phyloP scores from a whole-genome alignment of 2,797 vertebrate genomes.

The Oreochromis grahami region DNA sequence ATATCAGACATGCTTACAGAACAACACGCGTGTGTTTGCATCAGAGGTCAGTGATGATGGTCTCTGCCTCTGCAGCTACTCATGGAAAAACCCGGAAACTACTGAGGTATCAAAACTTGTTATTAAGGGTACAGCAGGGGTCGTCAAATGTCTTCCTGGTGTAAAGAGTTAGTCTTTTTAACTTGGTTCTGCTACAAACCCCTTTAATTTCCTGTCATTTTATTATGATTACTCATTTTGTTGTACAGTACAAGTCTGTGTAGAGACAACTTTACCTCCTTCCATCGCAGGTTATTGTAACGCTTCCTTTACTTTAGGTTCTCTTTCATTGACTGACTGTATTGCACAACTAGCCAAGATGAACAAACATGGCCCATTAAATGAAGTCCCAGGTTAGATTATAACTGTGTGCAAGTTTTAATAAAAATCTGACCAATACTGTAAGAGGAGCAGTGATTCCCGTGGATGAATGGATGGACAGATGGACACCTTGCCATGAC shows the following conservation, averaged over 20 bases:
- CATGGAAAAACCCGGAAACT: neutral
- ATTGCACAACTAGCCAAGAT: neutral
- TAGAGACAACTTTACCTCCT: fast-evolving
- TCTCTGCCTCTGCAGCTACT: neutral
- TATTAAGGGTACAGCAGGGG: neutral
- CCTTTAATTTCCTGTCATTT: neutral
- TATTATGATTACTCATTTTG: neutral
- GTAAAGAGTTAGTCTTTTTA: neutral
- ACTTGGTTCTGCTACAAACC: fast-evolving
- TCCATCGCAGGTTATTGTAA: neutral
- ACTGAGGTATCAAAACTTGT: neutral
- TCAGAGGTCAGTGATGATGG: fast-evolving
- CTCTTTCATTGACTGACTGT: neutral
- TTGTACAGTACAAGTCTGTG: neutral
- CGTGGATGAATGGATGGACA: neutral
- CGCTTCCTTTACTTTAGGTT: neutral
- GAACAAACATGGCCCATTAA: neutral
- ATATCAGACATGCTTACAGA: neutral
- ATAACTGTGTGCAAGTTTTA: neutral
- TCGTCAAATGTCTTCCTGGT: neutral
- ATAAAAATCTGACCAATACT: neutral
- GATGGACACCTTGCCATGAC: fast-evolving
- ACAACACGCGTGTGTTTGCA: neutral
- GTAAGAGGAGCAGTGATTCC: neutral
- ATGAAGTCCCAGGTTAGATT: neutral